Percentiles rank a stretch among this genome's conserved stretches.
phyloP scores from a whole-genome alignment of 2,113 vertebrate species.

The Plecotus auritus region DNA sequence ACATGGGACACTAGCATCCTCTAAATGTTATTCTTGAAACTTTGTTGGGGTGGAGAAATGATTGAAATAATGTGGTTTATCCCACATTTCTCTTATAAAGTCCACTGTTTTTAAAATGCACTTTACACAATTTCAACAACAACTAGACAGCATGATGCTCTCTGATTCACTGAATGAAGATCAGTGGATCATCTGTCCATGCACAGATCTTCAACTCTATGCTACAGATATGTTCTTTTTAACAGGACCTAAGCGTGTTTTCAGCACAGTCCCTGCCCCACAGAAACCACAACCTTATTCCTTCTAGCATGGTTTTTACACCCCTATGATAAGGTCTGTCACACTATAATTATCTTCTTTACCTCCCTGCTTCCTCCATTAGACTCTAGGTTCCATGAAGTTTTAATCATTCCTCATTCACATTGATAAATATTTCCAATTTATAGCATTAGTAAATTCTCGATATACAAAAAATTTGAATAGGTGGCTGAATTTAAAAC shows the following conservation, averaged over 20 bases:
- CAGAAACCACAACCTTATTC: neutral
- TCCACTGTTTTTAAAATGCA: neutral
- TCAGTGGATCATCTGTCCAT: neutral
- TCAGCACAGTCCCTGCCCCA: neutral
- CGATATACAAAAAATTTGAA: neutral
- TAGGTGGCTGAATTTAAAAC: neutral
- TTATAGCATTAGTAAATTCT: neutral
- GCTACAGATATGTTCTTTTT: neutral
- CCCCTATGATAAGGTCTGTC: neutral
- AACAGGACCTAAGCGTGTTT: neutral
- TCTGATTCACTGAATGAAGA: neutral
- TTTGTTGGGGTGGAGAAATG: neutral
- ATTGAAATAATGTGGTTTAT: neutral
- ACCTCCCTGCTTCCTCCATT: neutral
- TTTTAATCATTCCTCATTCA: neutral
- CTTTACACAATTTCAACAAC: neutral
- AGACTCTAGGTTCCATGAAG: neutral
- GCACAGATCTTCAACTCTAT: neutral
- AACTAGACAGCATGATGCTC: neutral
- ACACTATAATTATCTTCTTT: neutral
- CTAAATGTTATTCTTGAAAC: neutral
- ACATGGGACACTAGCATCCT: neutral
- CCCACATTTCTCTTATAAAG: neutral
- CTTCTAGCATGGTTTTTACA: neutral
- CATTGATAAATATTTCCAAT: neutral